Percentiles rank a stretch among this genome's conserved stretches.
Evolutionary conservation across 2,797 vertebrate genomes (phyloP).

Genomic region (Tamandua tetradactyla): DNA sequence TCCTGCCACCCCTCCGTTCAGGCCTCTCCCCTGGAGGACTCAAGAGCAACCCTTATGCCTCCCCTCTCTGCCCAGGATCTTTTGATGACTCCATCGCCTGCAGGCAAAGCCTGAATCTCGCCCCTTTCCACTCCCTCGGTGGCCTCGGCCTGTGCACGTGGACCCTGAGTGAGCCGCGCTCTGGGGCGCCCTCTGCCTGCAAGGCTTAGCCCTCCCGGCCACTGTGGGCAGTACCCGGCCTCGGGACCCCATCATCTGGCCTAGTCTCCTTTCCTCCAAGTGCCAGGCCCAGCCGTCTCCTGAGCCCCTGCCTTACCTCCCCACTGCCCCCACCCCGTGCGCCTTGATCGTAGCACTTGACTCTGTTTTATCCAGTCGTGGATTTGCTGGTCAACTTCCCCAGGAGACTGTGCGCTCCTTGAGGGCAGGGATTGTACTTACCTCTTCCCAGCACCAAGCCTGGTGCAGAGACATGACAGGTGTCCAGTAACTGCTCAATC

Average conservation of each 20-base stretch:
- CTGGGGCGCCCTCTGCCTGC: neutral
- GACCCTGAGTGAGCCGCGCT: neutral
- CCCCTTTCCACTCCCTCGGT: neutral
- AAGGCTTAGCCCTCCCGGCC: neutral
- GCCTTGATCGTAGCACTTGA: neutral
- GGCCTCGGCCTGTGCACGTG: neutral
- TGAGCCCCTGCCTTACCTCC: neutral
- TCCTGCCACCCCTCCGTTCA: neutral
- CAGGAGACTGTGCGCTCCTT: neutral
- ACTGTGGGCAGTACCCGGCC: fast-evolving
- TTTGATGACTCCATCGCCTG: neutral
- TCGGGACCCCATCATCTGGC: neutral
- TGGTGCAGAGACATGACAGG: neutral
- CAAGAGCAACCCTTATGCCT: neutral
- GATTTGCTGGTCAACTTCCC: neutral
- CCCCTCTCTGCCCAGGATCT: neutral
- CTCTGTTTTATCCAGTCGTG: fast-evolving
- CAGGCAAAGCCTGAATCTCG: neutral
- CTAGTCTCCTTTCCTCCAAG: neutral
- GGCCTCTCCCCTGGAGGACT: fast-evolving
- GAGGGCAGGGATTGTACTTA: neutral
- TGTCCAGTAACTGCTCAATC: neutral
- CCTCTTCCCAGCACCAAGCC: neutral
- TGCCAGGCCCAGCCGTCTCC: neutral
- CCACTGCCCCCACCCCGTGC: no score